These are phyloP conservation scores for Macropus fuliginosus DNA, from an alignment of 2,797 vertebrate species.

Conservation along the genomic window DNA sequence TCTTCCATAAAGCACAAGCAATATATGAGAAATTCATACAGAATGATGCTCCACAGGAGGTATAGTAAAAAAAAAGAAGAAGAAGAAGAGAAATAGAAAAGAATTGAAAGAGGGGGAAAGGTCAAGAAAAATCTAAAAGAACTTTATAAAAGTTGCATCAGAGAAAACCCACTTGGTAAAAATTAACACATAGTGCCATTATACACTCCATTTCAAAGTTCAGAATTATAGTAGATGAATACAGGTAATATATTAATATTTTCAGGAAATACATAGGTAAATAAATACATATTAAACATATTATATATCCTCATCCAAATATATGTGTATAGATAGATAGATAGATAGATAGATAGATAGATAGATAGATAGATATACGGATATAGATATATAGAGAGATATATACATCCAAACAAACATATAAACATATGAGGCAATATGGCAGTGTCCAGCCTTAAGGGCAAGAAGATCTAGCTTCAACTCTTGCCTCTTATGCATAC, in stretches of 20 bases:
- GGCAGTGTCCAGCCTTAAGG: not conserved
- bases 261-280: not conserved
- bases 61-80: conserved; percentile 79
- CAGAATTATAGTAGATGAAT: conserved; percentile 7
- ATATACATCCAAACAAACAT: not conserved
- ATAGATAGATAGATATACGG: fast-evolving
- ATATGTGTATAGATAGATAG: not conserved
- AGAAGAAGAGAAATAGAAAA: not conserved
- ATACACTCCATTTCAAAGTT: conserved; percentile 14
- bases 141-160: conserved; percentile 28
- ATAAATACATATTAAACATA: not conserved
- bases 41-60: conserved; percentile 95
- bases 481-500: not conserved
- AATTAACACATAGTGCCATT: not conserved
- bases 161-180: conserved; percentile 22
- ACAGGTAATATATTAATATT: conserved; percentile 19
- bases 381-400: not conserved
- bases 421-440: not conserved
- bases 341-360: fast-evolving
- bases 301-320: not conserved
- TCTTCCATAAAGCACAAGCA: conserved; percentile 90
- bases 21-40: conserved; percentile 93
- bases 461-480: not conserved
- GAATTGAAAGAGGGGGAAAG: not conserved
- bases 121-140: not conserved